Evolutionary conservation across 2,888 invertebrate genomes (phyloP), one percentile per base, ranked within the genome.

Genomic region (Athripsodes cinereus): DNA sequence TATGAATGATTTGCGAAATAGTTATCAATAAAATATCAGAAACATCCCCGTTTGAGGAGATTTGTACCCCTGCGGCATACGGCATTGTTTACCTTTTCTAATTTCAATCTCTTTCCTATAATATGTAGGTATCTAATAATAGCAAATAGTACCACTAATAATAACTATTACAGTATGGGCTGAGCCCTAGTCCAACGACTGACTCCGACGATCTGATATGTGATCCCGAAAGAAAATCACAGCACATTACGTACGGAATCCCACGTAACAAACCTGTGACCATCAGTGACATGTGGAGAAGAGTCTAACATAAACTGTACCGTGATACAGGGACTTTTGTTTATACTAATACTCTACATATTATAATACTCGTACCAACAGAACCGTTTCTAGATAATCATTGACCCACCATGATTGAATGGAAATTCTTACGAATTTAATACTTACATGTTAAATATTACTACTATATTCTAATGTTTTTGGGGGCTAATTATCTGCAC

Each of bases 171-270:
- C n/a, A n/a, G n/a, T n/a, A n/a, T n/a, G n/a, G n/a, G n/a, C n/a
- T n/a, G n/a, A 48, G 48, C 48, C 48, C 19, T 50, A 26, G 51
- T 50, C 51, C n/a, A n/a, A n/a, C n/a, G n/a, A n/a, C n/a, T n/a
- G n/a, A n/a, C n/a, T n/a, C n/a, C 51, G 22, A 50, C 35, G 55
- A 55, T 55, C 49, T 35, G 40, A 55, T 55, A 34, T 26, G 49
- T 50, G 55, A 50, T 55, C 55, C 55, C 49, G 34, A 55, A 55
- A 55, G 49, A 55, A 50, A 55, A 55, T 55, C 55, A 49, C 34
- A 55, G 40, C 20, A 55, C 35, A 55, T 50, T 48, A 35, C 46
- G 22, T 56, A 18, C 31, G 35, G 22, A 40, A 55, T 49, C 55
- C 55, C 49, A 40, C 40, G 55, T 49, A 50, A 50, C 55, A 55